Evolutionary conservation across 2,888 invertebrate species (phyloP).

Genomic region (Ornithoptera priamus): DNA sequence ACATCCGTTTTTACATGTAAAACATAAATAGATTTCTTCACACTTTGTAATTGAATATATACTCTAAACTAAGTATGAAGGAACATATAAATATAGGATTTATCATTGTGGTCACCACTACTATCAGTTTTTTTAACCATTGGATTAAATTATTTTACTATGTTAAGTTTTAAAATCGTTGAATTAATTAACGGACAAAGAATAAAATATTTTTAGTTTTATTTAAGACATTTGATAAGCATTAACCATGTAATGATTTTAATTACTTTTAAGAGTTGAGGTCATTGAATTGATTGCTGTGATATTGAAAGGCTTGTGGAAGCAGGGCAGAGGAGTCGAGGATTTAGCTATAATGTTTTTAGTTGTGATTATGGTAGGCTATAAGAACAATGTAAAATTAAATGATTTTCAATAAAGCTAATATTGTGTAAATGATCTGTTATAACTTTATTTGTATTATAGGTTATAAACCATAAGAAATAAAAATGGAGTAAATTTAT

Average conservation of each 20-base stretch:
- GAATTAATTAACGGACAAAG: neutral
- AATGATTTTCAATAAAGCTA: conserved; percentile 24
- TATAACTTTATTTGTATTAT: neutral
- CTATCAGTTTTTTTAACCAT: too few species aligned
- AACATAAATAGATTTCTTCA: too few species aligned
- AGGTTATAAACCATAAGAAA: too few species aligned
- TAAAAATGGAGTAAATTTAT: too few species aligned
- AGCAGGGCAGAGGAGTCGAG: neutral
- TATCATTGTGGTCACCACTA: too few species aligned
- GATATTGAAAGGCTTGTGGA: conserved; percentile 18
- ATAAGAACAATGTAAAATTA: conserved; percentile 15
- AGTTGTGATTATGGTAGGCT: conserved; percentile 18
- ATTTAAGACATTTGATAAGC: neutral
- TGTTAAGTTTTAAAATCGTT: conserved; percentile 6
- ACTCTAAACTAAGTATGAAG: too few species aligned
- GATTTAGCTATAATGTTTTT: conserved; percentile 12
- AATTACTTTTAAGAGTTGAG: conserved; percentile 9
- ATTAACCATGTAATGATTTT: neutral
- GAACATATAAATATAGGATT: too few species aligned
- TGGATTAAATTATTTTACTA: too few species aligned
- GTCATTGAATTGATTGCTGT: conserved; percentile 24
- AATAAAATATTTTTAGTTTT: neutral
- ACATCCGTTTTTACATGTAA: too few species aligned
- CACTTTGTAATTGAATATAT: too few species aligned
- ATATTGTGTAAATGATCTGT: conserved; percentile 7